These are phyloP conservation scores for Aphodius granarius DNA, from an alignment of 2,888 invertebrate species.

Conservation along the genomic window DNA sequence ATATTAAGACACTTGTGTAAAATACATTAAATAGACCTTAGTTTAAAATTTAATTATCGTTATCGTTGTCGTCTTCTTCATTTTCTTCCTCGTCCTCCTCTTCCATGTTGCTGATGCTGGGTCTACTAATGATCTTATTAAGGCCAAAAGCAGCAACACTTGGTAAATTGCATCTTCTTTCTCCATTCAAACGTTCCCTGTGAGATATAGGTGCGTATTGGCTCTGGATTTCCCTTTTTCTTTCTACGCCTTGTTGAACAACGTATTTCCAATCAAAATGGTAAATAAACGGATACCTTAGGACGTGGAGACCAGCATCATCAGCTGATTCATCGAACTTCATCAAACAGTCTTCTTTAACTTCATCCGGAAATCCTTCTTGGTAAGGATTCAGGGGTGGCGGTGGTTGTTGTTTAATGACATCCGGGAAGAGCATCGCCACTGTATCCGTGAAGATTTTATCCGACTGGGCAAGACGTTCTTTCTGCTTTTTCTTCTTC, in stretches of 20 bases:
- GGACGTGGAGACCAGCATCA: conserved; percentile 52
- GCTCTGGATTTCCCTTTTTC: conserved; percentile 56
- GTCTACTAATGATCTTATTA: not conserved
- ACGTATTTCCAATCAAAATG: conserved; percentile 62
- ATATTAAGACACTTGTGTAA: not conserved
- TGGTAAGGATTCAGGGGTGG: conserved; percentile 49
- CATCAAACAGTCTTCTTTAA: conserved; percentile 52
- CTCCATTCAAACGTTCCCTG: conserved; percentile 40
- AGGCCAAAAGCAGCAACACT: not conserved
- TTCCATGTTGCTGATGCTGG: not conserved
- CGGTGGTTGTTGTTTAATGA: conserved; percentile 56
- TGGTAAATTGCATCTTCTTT: not conserved
- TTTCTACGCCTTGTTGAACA: conserved; percentile 57
- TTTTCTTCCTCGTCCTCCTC: not conserved
- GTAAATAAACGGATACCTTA: conserved; percentile 55
- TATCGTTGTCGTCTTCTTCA: not conserved
- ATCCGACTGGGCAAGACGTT: conserved; percentile 61
- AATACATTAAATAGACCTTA: not conserved
- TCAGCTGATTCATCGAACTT: conserved; percentile 50
- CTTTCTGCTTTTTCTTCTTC: conserved; percentile 61
- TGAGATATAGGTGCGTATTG: conserved; percentile 51
- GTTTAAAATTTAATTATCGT: not conserved
- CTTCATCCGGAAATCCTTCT: conserved; percentile 48
- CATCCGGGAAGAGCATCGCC: conserved; percentile 63
- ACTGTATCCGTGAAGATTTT: conserved; percentile 69